A percentile compares a stretch with the other conserved stretches of the same genome.
Conservation (phyloP, 2,797 vertebrate species). For the Botia almorhae region DNA sequence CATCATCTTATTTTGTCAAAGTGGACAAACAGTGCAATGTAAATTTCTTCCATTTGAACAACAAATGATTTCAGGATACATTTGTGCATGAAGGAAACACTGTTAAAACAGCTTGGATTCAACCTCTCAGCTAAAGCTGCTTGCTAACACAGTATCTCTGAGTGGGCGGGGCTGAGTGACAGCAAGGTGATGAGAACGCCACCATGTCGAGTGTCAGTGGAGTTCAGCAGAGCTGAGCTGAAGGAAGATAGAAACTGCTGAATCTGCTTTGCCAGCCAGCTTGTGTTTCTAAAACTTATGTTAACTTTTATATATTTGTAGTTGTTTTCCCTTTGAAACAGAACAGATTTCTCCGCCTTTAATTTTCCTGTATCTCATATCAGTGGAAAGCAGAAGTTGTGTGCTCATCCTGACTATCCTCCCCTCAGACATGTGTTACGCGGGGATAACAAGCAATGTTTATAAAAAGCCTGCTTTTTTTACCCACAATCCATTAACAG, state of each 20-base stretch:
- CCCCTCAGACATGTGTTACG: conserved; percentile 76
- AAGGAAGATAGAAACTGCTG: conserved; percentile 73
- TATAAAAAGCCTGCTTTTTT: conserved; percentile 71
- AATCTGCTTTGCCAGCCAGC: conserved; percentile 76
- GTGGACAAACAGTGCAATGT: conserved; percentile 37
- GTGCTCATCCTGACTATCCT: conserved; percentile 71
- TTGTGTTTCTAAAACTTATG: conserved; percentile 75
- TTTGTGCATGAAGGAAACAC: conserved; percentile 32
- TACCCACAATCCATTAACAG: conserved; percentile 69
- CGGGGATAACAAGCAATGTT: conserved; percentile 68
- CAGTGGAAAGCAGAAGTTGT: conserved; percentile 69
- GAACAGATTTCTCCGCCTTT: conserved; percentile 58
- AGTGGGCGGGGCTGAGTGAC: conserved; percentile 1
- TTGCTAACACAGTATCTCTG: conserved; percentile 45
- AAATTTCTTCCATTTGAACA: conserved; percentile 32
- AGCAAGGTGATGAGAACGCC: conserved; percentile 46
- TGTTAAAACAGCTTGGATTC: conserved; percentile 39
- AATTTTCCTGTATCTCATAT: conserved; percentile 64
- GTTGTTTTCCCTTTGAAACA: conserved; percentile 70
- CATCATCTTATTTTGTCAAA: conserved; percentile 54
- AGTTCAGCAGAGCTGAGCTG: conserved; percentile 45
- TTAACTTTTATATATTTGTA: conserved; percentile 74
- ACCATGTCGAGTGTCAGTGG: conserved; percentile 49
- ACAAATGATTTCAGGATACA: conserved; percentile 39
- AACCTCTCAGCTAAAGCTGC: conserved; percentile 42